Base-by-base conservation (phyloP, 2,797 vertebrate genomes). In the Avahi laniger region DNA sequence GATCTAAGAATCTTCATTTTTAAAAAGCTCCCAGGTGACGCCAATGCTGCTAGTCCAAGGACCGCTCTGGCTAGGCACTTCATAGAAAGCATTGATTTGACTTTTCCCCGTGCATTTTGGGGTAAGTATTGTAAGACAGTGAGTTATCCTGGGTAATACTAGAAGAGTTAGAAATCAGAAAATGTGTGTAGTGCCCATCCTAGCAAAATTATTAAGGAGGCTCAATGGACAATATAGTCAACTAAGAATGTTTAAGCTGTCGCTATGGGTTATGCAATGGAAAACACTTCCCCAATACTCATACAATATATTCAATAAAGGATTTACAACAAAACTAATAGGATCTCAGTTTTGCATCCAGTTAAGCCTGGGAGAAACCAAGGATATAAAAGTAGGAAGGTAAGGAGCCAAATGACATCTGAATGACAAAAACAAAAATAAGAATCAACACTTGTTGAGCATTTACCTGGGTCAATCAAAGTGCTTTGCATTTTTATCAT, bases 131-230 rank as follows among this genome's bases (percentile, higher is more conserved):
- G 22, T 28, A 59, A 63, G 18, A 72, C 15, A 89, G 4, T 11
- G 35, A 78, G 33, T 70, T 48, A n/a, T 69, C 61, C 33, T 48
- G 4, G 15, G 17, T 52, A 20, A 61, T 5, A 28, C 13, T 24
- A 75, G 38, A 24, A 54, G 54, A 80, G 9, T 6, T 0, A 35
- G 2, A 76, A 52, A 10, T 52, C 11, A 20, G 13, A 70, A 1
- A 43, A 28, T 48, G 35, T 50, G 22, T 46, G 30, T 2, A 43
- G 35, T 4, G 38, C 13, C 17, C 3, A 1, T 3, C 0, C 0
- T 13, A 50, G 9, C 6, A 54, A 26, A 72, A 38, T 54, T 50
- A 17, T 4, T 33, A 12, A 46, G 57, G 30, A 89, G 48, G 20
- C 7, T 59, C 52, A 12, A 1, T 0, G 13, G 57, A 0, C 9